Conservation (phyloP, 2,113 vertebrate species). For the Paramormyrops kingsleyae region DNA sequence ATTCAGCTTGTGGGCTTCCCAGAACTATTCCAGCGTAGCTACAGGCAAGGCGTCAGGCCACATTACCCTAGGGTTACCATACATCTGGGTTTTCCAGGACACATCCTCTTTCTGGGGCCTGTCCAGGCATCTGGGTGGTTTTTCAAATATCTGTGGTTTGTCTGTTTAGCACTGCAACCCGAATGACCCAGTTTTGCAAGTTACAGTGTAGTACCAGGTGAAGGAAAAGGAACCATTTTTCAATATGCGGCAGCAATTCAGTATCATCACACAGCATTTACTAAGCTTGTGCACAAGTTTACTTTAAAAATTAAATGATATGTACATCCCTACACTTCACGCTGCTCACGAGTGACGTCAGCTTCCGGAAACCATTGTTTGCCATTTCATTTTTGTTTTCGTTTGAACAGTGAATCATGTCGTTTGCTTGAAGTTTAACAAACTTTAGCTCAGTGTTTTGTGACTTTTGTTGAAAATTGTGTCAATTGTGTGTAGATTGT, state of each 20-base stretch:
- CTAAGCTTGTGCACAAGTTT: background rate
- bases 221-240: background rate
- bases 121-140: background rate
- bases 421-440: background rate
- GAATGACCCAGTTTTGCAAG: background rate
- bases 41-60: slow-evolving; percentile 17
- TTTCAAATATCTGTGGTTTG: background rate
- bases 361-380: background rate
- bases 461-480: background rate
- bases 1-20: slow-evolving; percentile 14
- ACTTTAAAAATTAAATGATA: background rate
- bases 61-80: background rate
- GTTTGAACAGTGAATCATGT: background rate
- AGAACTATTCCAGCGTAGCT: slow-evolving; percentile 27
- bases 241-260: background rate
- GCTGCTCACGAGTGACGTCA: background rate
- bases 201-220: background rate
- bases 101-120: background rate
- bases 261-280: background rate
- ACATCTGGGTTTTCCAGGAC: background rate
- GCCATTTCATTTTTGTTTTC: background rate
- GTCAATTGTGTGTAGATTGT: background rate
- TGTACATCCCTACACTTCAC: background rate
- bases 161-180: background rate
- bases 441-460: background rate